Conservation (phyloP, 2,113 vertebrate species). For the Anas platyrhynchos region DNA sequence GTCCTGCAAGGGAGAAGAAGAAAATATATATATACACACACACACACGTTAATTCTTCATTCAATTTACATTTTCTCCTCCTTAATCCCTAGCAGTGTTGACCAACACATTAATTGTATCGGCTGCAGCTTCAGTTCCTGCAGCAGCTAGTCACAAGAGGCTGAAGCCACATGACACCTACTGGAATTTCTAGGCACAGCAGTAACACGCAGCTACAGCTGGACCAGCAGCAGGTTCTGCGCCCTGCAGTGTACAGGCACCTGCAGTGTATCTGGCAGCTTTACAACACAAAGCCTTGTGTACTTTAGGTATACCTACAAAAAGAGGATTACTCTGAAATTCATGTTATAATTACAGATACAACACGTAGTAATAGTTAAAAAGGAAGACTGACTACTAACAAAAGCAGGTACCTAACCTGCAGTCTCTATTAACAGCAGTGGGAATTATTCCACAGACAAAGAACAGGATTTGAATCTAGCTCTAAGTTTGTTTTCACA, state of each 20-base stretch:
- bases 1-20: slow-evolving; percentile 73
- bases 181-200: neutral
- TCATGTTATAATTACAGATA: neutral
- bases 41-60: neutral
- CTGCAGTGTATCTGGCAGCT: neutral
- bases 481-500: neutral
- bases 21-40: neutral
- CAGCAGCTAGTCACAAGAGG: neutral
- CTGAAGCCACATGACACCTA: neutral
- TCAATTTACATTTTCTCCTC: neutral
- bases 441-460: neutral
- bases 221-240: neutral
- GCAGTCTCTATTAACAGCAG: neutral
- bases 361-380: neutral
- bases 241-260: accelerated
- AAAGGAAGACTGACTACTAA: neutral
- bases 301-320: neutral
- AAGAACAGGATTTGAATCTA: neutral
- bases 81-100: neutral
- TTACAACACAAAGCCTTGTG: neutral
- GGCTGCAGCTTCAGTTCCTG: neutral
- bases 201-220: neutral
- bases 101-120: accelerated
- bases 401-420: neutral
- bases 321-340: neutral